phyloP scores from a whole-genome alignment of 2,797 vertebrate genomes.

The Anguilla marmorata region DNA sequence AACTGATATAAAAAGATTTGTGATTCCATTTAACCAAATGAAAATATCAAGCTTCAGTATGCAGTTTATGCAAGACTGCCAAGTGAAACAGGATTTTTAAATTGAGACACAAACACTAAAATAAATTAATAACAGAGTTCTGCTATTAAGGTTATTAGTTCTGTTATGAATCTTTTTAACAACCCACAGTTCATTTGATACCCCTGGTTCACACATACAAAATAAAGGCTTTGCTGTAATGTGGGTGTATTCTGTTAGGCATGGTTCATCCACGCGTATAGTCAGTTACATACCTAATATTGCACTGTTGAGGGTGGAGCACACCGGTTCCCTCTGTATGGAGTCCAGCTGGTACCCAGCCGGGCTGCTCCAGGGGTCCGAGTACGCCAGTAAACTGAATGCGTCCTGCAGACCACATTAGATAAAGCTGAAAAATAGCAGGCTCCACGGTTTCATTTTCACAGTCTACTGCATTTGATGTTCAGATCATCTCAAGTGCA shows the following conservation, averaged over 20 bases:
- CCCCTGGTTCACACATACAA: not conserved
- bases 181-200: not conserved
- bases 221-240: not conserved
- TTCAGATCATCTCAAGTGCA: not conserved
- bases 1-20: too few species aligned
- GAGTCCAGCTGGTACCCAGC: slow-evolving; percentile 96
- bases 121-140: not conserved
- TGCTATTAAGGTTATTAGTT: not conserved
- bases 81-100: not conserved
- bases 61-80: not conserved
- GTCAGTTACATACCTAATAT: slow-evolving; percentile 83
- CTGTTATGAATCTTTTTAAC: not conserved
- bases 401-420: slow-evolving; percentile 77
- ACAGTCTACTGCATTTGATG: not conserved
- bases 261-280: not conserved
- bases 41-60: not conserved
- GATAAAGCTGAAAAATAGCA: not conserved
- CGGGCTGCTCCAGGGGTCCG: slow-evolving; percentile 96
- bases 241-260: not conserved
- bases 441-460: not conserved
- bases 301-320: slow-evolving; percentile 99
- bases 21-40: not conserved
- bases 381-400: slow-evolving; percentile 97
- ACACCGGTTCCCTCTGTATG: slow-evolving; percentile 96
- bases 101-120: not conserved